Conservation (phyloP, 92 coral and sea anemone species). For the Porites cylindrica region DNA sequence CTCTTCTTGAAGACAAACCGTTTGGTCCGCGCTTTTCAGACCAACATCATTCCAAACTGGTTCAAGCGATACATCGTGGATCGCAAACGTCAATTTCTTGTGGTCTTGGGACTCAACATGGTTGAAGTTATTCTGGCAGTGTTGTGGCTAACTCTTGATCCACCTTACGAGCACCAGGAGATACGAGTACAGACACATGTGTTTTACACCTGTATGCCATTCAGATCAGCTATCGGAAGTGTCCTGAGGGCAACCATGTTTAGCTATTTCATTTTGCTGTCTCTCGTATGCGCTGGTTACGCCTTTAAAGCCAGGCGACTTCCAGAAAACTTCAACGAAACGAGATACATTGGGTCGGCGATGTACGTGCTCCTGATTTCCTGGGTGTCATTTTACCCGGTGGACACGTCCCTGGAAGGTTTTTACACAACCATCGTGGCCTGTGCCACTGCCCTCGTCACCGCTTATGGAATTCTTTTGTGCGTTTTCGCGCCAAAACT, state of each 20-base stretch:
- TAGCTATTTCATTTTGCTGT: conserved; percentile 51
- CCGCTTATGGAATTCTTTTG: conserved; percentile 61
- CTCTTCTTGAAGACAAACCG: conserved; percentile 81
- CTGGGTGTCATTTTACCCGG: conserved; percentile 65
- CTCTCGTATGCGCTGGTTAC: conserved; percentile 50
- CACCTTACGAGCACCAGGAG: conserved; percentile 45
- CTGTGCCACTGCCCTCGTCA: conserved; percentile 60
- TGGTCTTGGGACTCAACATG: conserved; percentile 35
- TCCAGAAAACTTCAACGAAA: conserved; percentile 65
- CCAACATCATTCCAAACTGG: conserved; percentile 51
- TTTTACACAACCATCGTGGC: conserved; percentile 59
- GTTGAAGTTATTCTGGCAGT: conserved; percentile 50
- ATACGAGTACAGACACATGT: conserved; percentile 38
- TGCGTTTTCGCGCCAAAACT: conserved; percentile 63
- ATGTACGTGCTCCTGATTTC: conserved; percentile 62
- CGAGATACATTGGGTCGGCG: conserved; percentile 59
- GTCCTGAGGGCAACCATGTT: conserved; percentile 41
- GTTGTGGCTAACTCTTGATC: conserved; percentile 51
- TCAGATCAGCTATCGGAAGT: conserved; percentile 28
- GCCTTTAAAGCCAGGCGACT: conserved; percentile 68
- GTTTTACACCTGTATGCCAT: conserved; percentile 55
- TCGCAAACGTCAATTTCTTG: conserved; percentile 57
- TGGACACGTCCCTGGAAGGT: conserved; percentile 63
- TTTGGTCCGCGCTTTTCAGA: conserved; percentile 80
- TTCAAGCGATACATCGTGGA: conserved; percentile 50